Conservation (phyloP, 2,113 vertebrate species). For the Salvator merianae region DNA sequence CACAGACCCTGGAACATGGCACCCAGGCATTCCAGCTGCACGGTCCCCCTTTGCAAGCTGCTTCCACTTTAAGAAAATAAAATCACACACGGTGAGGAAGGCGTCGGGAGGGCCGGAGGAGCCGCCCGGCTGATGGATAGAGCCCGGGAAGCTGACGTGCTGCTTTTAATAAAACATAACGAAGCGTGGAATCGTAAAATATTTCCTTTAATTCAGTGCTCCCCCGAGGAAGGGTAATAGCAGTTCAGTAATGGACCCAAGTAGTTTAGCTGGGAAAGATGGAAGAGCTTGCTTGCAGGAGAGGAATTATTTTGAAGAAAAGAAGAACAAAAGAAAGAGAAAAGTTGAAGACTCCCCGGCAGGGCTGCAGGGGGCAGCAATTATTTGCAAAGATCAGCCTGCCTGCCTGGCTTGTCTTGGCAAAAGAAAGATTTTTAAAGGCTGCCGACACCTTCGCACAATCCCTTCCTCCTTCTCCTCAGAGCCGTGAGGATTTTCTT, state of each 20-base stretch:
- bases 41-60: too few relatives aligned
- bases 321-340: too few relatives aligned
- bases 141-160: constrained; percentile 35
- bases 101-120: neutral
- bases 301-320: neutral
- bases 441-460: too few relatives aligned
- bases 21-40: too few relatives aligned
- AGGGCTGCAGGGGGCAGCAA: neutral
- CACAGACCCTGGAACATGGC: too few relatives aligned
- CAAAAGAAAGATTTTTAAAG: too few relatives aligned
- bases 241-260: constrained; percentile 23
- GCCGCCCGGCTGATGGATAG: constrained; percentile 35
- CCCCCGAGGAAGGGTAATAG: constrained; percentile 47
- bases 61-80: neutral
- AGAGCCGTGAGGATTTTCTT: too few relatives aligned
- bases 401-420: too few relatives aligned
- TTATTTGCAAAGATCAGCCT: too few relatives aligned
- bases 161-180: constrained; percentile 75
- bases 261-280: neutral
- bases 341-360: neutral
- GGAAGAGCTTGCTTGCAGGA: neutral
- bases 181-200: constrained; percentile 74
- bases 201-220: constrained; percentile 74
- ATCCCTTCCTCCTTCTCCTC: too few relatives aligned
- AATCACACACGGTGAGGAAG: fast-evolving